Percentiles rank a stretch among this genome's conserved stretches.
These are phyloP conservation scores for Halcyon badia DNA, from an alignment of 2,797 vertebrate species.

Conservation along the genomic window DNA sequence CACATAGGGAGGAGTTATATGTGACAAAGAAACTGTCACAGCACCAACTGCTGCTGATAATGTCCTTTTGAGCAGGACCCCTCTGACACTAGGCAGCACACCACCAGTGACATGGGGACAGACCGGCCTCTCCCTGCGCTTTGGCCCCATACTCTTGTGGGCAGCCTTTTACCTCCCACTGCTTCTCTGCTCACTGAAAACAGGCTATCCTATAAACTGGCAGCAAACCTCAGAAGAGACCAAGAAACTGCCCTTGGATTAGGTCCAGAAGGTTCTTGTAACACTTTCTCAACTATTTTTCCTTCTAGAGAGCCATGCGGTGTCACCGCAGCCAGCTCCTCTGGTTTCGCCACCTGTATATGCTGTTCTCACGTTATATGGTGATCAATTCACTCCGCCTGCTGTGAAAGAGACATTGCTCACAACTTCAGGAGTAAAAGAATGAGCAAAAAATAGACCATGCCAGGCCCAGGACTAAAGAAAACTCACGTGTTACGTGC, in stretches of 20 bases:
- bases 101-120: fast-evolving
- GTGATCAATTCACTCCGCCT: constrained; percentile 89
- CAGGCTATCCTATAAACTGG: background rate
- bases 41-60: background rate
- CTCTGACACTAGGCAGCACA: background rate
- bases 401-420: constrained; percentile 74
- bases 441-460: background rate
- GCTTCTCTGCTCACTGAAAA: background rate
- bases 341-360: constrained; percentile 92
- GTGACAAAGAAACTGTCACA: background rate
- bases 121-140: background rate
- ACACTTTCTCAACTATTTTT: background rate
- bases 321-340: constrained; percentile 92
- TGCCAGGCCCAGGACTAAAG: background rate
- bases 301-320: constrained; percentile 89
- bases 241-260: background rate
- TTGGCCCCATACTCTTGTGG: background rate
- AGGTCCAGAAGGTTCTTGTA: background rate
- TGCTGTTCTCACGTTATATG: constrained; percentile 93
- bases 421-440: background rate
- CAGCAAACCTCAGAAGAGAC: background rate
- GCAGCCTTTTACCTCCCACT: background rate
- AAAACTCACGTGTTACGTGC: background rate
- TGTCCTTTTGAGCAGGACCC: background rate
- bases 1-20: background rate